Evolutionary conservation across 2,113 vertebrate species (phyloP).

Genomic region (Cynocephalus volans): DNA sequence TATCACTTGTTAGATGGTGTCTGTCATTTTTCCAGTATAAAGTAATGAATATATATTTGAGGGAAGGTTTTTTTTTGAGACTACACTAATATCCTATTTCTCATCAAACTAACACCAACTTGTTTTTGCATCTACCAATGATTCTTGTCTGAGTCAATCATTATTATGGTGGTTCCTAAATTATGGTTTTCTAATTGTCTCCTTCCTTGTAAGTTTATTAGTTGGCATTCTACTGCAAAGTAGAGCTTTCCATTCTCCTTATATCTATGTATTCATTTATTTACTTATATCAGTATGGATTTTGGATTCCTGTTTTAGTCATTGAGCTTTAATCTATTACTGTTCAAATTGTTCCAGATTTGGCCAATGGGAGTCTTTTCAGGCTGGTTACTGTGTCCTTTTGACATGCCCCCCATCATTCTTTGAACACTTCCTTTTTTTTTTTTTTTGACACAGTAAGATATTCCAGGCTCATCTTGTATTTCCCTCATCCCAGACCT

Average conservation of each 20-base stretch:
- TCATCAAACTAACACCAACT: background rate
- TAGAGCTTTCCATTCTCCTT: background rate
- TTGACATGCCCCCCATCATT: background rate
- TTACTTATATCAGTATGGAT: background rate
- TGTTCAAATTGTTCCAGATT: background rate
- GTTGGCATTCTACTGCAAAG: background rate
- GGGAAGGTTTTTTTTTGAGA: background rate
- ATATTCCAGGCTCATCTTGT: background rate
- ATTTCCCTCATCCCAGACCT: background rate
- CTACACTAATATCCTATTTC: background rate
- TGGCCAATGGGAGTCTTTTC: background rate
- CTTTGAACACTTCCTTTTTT: background rate
- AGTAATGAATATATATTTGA: constrained; percentile 4
- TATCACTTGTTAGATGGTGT: background rate
- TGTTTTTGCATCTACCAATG: background rate
- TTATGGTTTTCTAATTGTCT: background rate
- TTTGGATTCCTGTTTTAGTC: background rate
- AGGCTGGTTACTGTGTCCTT: background rate
- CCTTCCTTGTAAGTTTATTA: background rate
- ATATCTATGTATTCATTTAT: background rate
- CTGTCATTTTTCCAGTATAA: background rate
- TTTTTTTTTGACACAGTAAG: background rate
- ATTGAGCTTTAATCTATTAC: background rate
- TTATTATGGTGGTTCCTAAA: background rate
- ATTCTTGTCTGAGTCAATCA: background rate